Conservation (phyloP, 2,797 vertebrate species). For the Gila robusta region DNA sequence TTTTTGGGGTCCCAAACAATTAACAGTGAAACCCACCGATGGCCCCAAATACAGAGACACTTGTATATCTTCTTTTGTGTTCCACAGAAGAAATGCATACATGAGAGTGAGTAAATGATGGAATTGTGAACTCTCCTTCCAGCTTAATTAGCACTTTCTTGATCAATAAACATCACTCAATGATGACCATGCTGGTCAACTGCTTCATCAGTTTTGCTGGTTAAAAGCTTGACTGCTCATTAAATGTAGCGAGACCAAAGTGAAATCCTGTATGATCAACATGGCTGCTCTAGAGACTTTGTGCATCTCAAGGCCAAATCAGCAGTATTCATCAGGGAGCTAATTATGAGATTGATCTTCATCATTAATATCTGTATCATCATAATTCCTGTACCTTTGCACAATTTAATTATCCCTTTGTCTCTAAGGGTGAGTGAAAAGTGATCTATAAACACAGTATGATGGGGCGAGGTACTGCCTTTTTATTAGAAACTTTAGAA, state of each 20-base stretch:
- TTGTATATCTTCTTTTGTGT: neutral
- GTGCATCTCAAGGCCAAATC: slow-evolving; percentile 31
- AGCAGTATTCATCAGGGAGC: slow-evolving; percentile 35
- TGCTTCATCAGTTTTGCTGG: neutral
- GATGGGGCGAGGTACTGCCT: neutral
- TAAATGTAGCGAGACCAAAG: neutral
- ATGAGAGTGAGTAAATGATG: neutral
- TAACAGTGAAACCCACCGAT: neutral
- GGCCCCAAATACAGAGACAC: too few relatives aligned
- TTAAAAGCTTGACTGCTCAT: neutral
- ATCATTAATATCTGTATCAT: slow-evolving; percentile 43
- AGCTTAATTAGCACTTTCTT: neutral
- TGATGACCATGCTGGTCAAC: neutral
- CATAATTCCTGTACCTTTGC: slow-evolving; percentile 27
- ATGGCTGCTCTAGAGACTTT: slow-evolving; percentile 19
- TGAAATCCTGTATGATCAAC: slow-evolving; percentile 13
- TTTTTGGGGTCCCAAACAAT: neutral
- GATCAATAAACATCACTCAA: neutral
- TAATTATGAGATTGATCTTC: slow-evolving; percentile 44
- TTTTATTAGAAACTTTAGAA: slow-evolving; percentile 16
- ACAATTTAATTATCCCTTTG: slow-evolving; percentile 26
- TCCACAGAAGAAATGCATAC: neutral
- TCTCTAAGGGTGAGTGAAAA: slow-evolving; percentile 27
- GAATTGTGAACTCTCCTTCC: neutral
- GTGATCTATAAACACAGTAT: slow-evolving; percentile 24